Conservation (phyloP, 2,888 invertebrate genomes). For the Aphodius granarius region DNA sequence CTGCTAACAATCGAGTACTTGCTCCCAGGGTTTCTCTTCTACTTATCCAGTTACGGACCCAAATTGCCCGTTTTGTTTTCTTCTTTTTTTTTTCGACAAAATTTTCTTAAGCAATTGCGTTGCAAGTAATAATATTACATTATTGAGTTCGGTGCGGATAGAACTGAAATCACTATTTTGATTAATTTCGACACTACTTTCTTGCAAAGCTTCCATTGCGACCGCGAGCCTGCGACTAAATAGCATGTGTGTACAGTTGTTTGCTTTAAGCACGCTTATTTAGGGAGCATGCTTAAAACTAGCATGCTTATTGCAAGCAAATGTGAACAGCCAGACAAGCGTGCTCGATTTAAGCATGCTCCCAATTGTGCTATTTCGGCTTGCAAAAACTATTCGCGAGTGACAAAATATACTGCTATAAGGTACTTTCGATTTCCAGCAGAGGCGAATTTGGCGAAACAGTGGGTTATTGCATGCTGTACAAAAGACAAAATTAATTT, state of each 20-base stretch:
- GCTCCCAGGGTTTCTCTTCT: not conserved
- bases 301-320: too few relatives aligned
- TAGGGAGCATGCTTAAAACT: not conserved
- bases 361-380: too few relatives aligned
- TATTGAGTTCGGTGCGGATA: not conserved
- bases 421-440: too few relatives aligned
- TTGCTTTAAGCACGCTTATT: constrained; percentile 3
- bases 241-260: not conserved
- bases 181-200: not conserved
- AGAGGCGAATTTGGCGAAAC: too few relatives aligned
- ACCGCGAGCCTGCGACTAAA: not conserved
- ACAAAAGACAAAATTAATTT: too few relatives aligned
- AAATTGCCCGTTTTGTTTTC: not conserved
- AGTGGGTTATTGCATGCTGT: too few relatives aligned
- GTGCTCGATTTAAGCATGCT: too few relatives aligned
- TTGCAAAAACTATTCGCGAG: too few relatives aligned
- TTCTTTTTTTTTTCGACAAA: not conserved
- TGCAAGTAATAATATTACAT: not conserved
- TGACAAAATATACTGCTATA: too few relatives aligned
- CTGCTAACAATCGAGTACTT: not conserved
- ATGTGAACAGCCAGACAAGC: too few relatives aligned
- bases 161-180: too few relatives aligned
- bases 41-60: not conserved
- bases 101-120: not conserved
- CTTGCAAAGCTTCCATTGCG: not conserved